Percentiles rank a stretch among this genome's conserved stretches.
phyloP scores from a whole-genome alignment of 2,797 vertebrate species.

The Lepilemur septentrionalis region DNA sequence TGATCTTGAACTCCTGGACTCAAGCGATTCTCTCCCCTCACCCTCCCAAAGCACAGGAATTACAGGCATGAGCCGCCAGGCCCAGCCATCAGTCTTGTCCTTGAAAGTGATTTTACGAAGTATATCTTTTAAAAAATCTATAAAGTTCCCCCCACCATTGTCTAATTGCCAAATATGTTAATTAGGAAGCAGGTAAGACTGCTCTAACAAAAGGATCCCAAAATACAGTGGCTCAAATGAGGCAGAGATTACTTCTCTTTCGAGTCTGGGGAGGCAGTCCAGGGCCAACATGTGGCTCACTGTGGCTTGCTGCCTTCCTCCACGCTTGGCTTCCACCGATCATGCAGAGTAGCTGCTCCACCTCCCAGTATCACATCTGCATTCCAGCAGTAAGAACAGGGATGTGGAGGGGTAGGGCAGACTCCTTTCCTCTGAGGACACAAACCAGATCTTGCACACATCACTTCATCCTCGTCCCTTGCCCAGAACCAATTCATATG shows the following conservation, averaged over 20 bases:
- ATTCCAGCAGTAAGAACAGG: not conserved
- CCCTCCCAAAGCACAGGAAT: not conserved
- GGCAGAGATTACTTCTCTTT: not conserved
- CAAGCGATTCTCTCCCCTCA: not conserved
- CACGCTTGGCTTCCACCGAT: not conserved
- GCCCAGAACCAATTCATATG: not conserved
- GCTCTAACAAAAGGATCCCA: not conserved
- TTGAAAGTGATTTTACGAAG: not conserved
- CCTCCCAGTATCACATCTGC: not conserved
- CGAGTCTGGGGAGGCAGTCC: not conserved
- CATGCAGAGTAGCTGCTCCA: fast-evolving
- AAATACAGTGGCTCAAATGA: not conserved
- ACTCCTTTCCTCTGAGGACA: not conserved
- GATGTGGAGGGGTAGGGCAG: not conserved
- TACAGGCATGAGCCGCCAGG: not conserved
- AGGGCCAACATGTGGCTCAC: not conserved
- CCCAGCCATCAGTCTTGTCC: not conserved
- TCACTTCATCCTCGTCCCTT: too few species aligned
- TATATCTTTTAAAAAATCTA: not conserved
- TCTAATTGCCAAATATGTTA: not conserved
- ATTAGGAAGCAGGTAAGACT: not conserved
- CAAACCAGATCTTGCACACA: too few species aligned
- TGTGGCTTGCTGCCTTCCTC: not conserved
- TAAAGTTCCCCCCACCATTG: not conserved
- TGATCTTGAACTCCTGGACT: not conserved